Conservation (phyloP, 2,797 vertebrate genomes). For the Syndactyla subalaris region DNA sequence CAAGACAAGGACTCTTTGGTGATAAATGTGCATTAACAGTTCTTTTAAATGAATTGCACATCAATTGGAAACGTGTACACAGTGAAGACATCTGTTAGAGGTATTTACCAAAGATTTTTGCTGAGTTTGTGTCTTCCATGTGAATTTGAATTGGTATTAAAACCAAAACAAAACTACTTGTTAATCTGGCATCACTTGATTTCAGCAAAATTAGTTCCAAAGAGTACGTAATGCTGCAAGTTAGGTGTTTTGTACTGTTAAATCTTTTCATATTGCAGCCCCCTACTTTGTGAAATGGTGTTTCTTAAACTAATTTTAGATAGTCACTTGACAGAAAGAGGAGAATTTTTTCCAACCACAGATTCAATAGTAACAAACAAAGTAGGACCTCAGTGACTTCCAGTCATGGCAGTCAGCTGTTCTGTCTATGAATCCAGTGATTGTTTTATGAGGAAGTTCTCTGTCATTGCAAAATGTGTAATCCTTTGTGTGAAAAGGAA, state of each 20-base stretch:
- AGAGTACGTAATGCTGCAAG: not conserved
- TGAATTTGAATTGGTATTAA: not conserved
- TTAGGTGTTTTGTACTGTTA: not conserved
- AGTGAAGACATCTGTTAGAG: not conserved
- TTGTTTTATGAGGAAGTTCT: not conserved
- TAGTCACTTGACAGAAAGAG: not conserved
- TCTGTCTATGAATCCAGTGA: not conserved
- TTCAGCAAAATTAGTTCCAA: not conserved
- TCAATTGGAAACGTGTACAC: not conserved
- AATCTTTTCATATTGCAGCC: not conserved
- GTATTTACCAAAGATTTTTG: not conserved
- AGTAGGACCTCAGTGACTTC: not conserved
- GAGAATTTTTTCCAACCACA: not conserved
- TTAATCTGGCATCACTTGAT: not conserved
- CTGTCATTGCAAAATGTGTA: not conserved
- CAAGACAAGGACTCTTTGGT: not conserved
- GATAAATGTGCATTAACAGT: not conserved
- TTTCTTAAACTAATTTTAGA: not conserved
- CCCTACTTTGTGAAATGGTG: not conserved
- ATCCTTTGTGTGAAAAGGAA: not conserved
- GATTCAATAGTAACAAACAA: not conserved
- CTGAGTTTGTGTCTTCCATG: not conserved
- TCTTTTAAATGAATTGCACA: not conserved
- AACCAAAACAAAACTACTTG: not conserved
- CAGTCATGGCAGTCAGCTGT: not conserved